These are phyloP conservation scores for Platichthys flesus DNA, from an alignment of 2,113 vertebrate genomes.

Conservation along the genomic window DNA sequence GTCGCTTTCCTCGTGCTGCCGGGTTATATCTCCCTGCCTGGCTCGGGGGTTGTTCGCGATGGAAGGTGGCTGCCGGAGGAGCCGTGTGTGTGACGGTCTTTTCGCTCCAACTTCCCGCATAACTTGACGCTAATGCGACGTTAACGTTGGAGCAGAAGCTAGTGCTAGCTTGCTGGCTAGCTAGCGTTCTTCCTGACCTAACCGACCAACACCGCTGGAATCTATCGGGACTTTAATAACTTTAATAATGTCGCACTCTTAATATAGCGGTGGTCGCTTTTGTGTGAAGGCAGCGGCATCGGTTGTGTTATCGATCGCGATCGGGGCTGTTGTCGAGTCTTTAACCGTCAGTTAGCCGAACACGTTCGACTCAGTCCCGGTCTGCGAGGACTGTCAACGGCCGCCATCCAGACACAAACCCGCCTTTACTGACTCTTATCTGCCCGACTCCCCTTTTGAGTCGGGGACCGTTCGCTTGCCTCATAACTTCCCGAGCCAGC, in stretches of 20 bases:
- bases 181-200: constrained; percentile 36
- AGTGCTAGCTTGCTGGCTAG: constrained; percentile 44
- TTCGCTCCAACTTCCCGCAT: constrained; percentile 29
- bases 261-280: neutral
- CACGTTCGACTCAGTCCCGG: constrained; percentile 42
- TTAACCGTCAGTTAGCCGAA: constrained; percentile 28
- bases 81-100: neutral
- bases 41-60: no score
- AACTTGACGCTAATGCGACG: constrained; percentile 63
- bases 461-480: constrained; percentile 12
- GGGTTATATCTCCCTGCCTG: neutral
- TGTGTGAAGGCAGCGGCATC: neutral
- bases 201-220: constrained; percentile 7
- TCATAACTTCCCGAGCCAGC: constrained; percentile 28
- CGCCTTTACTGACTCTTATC: neutral
- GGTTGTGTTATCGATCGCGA: neutral
- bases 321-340: no score
- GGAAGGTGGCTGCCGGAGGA: neutral
- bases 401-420: constrained; percentile 3
- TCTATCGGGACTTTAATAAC: neutral
- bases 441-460: neutral
- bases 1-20: neutral
- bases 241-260: constrained; percentile 3
- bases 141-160: constrained; percentile 33
- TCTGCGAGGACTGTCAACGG: constrained; percentile 18